phyloP scores from a whole-genome alignment of 2,113 vertebrate genomes.

The Emydura subglobosa region DNA sequence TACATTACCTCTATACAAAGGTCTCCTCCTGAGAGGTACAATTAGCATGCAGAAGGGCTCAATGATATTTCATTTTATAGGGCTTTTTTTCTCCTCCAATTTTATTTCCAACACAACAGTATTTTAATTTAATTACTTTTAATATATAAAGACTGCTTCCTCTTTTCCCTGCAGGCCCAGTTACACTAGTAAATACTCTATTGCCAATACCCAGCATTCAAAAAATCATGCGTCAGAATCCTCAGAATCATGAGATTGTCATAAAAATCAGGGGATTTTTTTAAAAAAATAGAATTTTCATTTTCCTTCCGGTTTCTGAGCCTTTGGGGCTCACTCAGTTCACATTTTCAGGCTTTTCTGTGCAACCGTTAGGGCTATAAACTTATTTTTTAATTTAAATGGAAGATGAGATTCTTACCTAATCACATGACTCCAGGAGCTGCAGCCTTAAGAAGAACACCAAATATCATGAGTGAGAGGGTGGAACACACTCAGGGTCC shows the following conservation, averaged over 20 bases:
- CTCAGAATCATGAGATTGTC: background rate
- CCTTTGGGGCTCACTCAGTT: background rate
- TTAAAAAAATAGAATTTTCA: background rate
- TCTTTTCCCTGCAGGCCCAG: background rate
- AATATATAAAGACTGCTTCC: background rate
- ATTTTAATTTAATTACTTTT: background rate
- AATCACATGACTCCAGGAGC: background rate
- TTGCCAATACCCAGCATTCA: background rate
- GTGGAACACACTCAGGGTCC: background rate
- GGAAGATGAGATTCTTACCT: rapidly evolving
- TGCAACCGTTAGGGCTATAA: background rate
- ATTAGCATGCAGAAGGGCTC: background rate
- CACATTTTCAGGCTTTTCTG: background rate
- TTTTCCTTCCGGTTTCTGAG: background rate
- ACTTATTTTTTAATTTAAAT: background rate
- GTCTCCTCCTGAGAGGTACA: background rate
- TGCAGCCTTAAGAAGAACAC: background rate
- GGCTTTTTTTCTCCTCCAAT: background rate
- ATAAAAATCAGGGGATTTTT: background rate
- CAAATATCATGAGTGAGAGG: background rate
- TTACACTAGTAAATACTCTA: background rate
- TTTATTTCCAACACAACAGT: background rate
- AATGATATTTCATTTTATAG: background rate
- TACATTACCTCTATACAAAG: background rate
- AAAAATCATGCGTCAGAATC: background rate